A percentile compares a stretch with the other conserved stretches of the same genome.
phyloP scores from a whole-genome alignment of 2,888 invertebrate species.

The Stenolophus ochropezus region DNA sequence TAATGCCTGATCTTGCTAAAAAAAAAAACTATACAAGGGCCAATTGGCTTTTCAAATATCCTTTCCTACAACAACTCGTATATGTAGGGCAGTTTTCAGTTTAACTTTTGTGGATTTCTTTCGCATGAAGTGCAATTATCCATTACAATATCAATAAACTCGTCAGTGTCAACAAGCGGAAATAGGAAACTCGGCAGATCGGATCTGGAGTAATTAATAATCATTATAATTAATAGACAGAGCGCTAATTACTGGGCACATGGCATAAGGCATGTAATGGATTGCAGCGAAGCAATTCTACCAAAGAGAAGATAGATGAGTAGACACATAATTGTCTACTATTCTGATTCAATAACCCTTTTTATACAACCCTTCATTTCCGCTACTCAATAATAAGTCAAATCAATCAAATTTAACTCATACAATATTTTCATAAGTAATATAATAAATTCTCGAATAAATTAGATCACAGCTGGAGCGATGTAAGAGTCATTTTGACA shows the following conservation, averaged over 20 bases:
- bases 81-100: no score
- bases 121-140: neutral
- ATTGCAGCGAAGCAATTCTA: neutral
- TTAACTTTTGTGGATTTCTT: neutral
- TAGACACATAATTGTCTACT: neutral
- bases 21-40: no score
- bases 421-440: no score
- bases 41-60: no score
- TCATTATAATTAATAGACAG: constrained; percentile 59
- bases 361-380: no score
- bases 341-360: neutral
- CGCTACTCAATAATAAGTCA: no score
- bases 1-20: no score
- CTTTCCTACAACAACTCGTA: no score
- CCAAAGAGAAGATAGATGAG: neutral
- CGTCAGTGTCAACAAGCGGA: constrained; percentile 22
- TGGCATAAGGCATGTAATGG: constrained; percentile 46
- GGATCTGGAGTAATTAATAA: constrained; percentile 54
- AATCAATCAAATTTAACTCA: no score
- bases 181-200: constrained; percentile 45
- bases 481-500: no score
- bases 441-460: no score
- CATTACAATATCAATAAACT: constrained; percentile 17
- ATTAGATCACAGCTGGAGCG: no score
- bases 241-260: constrained; percentile 48